Evolutionary conservation across 2,113 vertebrate species (phyloP), one percentile per base, ranked within the genome.

Genomic region (Calyptommatus sinebrachiatus): DNA sequence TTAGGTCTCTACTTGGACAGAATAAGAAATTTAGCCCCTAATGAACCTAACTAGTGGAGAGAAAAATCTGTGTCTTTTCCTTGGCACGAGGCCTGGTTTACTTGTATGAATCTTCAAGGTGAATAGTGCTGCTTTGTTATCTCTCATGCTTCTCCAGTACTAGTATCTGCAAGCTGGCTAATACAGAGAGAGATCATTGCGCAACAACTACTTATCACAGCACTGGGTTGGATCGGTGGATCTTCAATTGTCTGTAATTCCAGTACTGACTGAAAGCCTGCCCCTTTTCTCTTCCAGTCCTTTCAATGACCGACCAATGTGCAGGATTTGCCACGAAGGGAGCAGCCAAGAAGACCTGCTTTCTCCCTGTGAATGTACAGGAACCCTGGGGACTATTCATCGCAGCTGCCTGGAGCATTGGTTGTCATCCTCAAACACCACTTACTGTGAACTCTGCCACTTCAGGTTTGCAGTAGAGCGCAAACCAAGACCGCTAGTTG

Each of bases 361-460:
- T 70, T 97, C 96, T 71, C 96, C 96, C 57, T 97, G 97, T 2
- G 93, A 97, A 85, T 97, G 97, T 71, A 94, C 93, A 0, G 97
- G 97, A 66, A 97, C 95, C 16, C 80, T 97, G 92, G 96, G 96
- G 75, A 95, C 95, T 83, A 95, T 97, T 87, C 97, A 97, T 90
- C 95, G 95, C 82, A 96, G 95, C 93, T 97, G 97, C 92, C 93
- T 97, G 93, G 96, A 97, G 85, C 96, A 88, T 86, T 97, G 97
- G 97, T 93, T 97, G 83, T 97, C 97, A 0, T 95, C 96, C 80
- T 97, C 97, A 48, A 95, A 96, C 86, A 97, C 96, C 93, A 97
- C 94, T 92, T 95, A 92, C 94, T 97, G 96, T 83, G 96, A 97
- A 91, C 96, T 97, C 92, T 97, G 97, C 94, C 96, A 96, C 90